Evolutionary conservation across 2,888 invertebrate genomes (phyloP).

Genomic region (Cetonia aurata): DNA sequence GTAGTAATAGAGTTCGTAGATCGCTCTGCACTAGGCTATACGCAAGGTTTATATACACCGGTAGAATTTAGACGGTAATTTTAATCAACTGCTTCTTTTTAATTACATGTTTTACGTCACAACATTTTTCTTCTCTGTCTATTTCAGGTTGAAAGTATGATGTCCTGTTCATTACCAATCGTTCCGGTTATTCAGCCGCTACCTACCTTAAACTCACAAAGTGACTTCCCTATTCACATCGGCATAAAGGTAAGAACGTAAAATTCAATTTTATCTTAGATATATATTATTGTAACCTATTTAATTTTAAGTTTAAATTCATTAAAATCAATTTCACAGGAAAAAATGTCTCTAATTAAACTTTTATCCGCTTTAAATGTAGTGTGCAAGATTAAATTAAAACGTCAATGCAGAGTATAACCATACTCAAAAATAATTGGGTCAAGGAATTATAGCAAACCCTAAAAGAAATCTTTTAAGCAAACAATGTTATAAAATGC

Average conservation of each 20-base stretch:
- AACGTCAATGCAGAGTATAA: too few species aligned
- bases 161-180: slow-evolving; percentile 75
- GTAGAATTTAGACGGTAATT: slow-evolving; percentile 1
- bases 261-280: neutral
- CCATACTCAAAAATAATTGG: too few species aligned
- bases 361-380: too few species aligned
- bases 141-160: slow-evolving; percentile 70
- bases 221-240: slow-evolving; percentile 73
- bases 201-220: slow-evolving; percentile 71
- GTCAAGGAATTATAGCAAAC: too few species aligned
- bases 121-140: slow-evolving; percentile 30
- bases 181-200: slow-evolving; percentile 74
- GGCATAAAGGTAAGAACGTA: slow-evolving; percentile 72
- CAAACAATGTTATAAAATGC: too few species aligned
- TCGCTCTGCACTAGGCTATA: neutral
- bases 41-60: neutral
- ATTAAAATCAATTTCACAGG: too few species aligned
- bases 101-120: neutral
- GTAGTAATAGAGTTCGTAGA: too few species aligned
- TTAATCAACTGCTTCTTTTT: neutral
- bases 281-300: too few species aligned
- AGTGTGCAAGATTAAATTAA: too few species aligned
- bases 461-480: too few species aligned
- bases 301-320: too few species aligned
- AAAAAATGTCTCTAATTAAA: too few species aligned